A percentile compares a stretch with the other conserved stretches of the same genome.
phyloP scores from a whole-genome alignment of 2,113 vertebrate species.

The Melanocharis versteri region DNA sequence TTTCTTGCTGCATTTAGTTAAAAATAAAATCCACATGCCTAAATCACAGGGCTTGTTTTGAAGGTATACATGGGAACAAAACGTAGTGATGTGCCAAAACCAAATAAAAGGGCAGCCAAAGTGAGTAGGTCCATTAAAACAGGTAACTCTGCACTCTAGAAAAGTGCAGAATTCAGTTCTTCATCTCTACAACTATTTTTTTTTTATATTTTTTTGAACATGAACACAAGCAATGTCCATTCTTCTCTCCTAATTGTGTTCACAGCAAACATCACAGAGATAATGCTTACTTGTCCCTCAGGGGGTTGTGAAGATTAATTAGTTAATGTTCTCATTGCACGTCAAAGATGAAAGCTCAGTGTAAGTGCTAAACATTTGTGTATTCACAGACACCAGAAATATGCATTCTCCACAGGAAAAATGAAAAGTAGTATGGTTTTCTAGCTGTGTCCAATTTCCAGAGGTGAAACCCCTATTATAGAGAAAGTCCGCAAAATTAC shows the following conservation, averaged over 20 bases:
- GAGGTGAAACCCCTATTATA: background rate
- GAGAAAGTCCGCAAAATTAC: background rate
- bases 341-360: constrained; percentile 4
- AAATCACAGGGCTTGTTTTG: background rate
- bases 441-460: background rate
- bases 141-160: background rate
- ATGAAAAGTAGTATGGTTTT: background rate
- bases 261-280: background rate
- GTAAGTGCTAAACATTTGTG: background rate
- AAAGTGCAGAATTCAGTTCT: background rate
- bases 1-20: background rate
- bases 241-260: background rate
- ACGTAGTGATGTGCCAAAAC: background rate
- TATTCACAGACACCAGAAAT: background rate
- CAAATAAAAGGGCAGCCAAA: background rate
- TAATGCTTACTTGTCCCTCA: background rate
- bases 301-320: constrained; percentile 26
- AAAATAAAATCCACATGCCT: background rate
- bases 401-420: background rate
- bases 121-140: background rate
- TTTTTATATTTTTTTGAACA: background rate
- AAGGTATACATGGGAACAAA: background rate
- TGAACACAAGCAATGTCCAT: background rate
- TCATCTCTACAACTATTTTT: background rate
- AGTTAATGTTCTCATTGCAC: background rate